Evolutionary conservation across 2,113 vertebrate genomes (phyloP), one percentile per base, ranked within the genome.

Genomic region (Albula glossodonta): DNA sequence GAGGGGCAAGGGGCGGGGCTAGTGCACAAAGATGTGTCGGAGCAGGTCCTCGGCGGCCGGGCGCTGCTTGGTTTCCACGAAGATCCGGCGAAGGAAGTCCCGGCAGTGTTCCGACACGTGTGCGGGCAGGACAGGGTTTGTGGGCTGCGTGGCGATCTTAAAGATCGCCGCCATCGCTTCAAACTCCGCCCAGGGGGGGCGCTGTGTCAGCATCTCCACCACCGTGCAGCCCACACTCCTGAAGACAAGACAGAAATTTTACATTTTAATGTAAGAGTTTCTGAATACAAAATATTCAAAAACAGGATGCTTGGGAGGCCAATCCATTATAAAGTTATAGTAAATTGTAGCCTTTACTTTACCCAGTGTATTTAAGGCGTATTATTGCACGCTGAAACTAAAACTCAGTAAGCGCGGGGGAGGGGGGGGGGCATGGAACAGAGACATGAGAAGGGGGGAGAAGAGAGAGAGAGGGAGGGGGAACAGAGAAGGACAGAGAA

Each of bases 131-230:
- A 97, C 96, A 5, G 98, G 98, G 92, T 98, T 99, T 82, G 98
- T 99, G 88, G 98, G 97, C 94, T 99, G 98, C 22, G 98, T 99
- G 93, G 98, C 98, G 2, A 99, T 99, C 94, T 99, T 99, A 93
- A 99, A 99, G 94, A 99, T 99, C 95, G 98, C 98, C 66, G 98
- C 98, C 98, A 99, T 99, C 77, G 98, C 98, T 95, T 99, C 98
- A 0, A 97, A 99, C 92, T 99, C 98, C 0, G 98, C 98, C 98
- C 98, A 99, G 0, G 98, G 98, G 2, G 98, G 98, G 86, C 98
- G 97, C 92, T 99, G 97, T 0, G 98, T 99, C 85, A 99, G 94
- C 98, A 99, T 99, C 95, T 99, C 98, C 90, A 99, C 98, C 17
- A 99, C 98, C 1, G 98, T 99, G 92, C 98, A 99, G 87, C 97